These are phyloP conservation scores for Schizopygopsis malacanthus DNA, from an alignment of 2,797 vertebrate species.

Conservation along the genomic window DNA sequence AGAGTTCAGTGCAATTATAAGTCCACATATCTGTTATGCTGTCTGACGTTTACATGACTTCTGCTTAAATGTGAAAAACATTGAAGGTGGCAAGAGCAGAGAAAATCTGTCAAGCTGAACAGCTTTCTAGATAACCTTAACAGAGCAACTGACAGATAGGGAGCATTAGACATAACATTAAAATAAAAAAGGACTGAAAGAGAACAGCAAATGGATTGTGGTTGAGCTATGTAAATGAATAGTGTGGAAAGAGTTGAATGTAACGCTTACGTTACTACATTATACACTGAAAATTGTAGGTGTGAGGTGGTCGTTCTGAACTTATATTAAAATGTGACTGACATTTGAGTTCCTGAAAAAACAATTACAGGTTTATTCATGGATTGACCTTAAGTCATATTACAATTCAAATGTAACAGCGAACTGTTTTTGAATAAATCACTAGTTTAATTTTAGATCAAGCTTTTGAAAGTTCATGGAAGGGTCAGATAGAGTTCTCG, in stretches of 20 bases:
- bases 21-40: neutral
- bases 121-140: slow-evolving; percentile 1
- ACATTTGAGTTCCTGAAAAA: slow-evolving; percentile 46
- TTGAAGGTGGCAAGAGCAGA: slow-evolving; percentile 11
- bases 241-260: neutral
- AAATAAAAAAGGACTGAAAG: slow-evolving; percentile 18
- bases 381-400: slow-evolving; percentile 43
- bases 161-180: neutral
- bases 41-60: neutral
- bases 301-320: slow-evolving; percentile 13
- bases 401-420: slow-evolving; percentile 35
- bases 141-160: neutral
- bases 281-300: slow-evolving; percentile 2
- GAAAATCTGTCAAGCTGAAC: slow-evolving; percentile 3
- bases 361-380: slow-evolving; percentile 51
- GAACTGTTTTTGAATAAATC: slow-evolving; percentile 55
- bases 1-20: slow-evolving; percentile 1
- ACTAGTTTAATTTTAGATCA: slow-evolving; percentile 48
- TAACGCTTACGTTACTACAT: neutral
- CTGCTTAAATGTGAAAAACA: slow-evolving; percentile 1
- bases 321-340: slow-evolving; percentile 48
- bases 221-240: neutral
- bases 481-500: slow-evolving; percentile 38
- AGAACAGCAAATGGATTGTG: slow-evolving; percentile 15
- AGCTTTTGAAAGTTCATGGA: slow-evolving; percentile 49